Evolutionary conservation across 2,113 vertebrate species (phyloP).

Genomic region (Paralichthys olivaceus): DNA sequence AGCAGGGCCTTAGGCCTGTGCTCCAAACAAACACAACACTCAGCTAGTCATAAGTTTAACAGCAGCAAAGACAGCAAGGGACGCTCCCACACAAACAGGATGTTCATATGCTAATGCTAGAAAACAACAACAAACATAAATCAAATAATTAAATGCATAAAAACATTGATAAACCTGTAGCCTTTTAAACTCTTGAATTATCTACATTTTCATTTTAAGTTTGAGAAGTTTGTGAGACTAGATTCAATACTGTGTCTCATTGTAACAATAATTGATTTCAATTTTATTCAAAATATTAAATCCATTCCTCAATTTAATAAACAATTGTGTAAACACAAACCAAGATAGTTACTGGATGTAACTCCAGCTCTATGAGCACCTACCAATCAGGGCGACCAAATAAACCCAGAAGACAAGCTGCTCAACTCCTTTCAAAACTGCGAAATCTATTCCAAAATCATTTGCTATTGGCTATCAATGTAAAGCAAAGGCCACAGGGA

Average conservation of each 20-base stretch:
- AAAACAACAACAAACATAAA: neutral
- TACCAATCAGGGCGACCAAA: too few relatives aligned
- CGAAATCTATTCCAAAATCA: too few relatives aligned
- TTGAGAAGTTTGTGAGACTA: too few relatives aligned
- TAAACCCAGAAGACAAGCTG: too few relatives aligned
- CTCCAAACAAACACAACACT: conserved; percentile 41
- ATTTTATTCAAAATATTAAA: neutral
- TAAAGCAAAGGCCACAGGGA: too few relatives aligned
- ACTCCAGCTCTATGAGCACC: too few relatives aligned
- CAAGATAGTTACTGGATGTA: too few relatives aligned
- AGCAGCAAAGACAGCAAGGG: neutral
- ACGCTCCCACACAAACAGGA: neutral
- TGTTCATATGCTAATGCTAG: neutral
- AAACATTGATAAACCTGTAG: neutral
- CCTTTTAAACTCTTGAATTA: neutral
- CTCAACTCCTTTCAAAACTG: too few relatives aligned
- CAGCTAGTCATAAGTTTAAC: conserved; percentile 2
- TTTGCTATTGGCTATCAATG: too few relatives aligned
- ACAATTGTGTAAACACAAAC: too few relatives aligned
- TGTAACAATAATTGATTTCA: neutral
- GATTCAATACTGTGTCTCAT: neutral
- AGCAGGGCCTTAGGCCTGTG: conserved; percentile 25
- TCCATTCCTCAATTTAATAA: too few relatives aligned
- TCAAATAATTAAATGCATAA: too few relatives aligned
- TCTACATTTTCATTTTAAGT: neutral